These are phyloP conservation scores for Platichthys stellatus DNA, from an alignment of 2,113 vertebrate genomes.

Conservation along the genomic window DNA sequence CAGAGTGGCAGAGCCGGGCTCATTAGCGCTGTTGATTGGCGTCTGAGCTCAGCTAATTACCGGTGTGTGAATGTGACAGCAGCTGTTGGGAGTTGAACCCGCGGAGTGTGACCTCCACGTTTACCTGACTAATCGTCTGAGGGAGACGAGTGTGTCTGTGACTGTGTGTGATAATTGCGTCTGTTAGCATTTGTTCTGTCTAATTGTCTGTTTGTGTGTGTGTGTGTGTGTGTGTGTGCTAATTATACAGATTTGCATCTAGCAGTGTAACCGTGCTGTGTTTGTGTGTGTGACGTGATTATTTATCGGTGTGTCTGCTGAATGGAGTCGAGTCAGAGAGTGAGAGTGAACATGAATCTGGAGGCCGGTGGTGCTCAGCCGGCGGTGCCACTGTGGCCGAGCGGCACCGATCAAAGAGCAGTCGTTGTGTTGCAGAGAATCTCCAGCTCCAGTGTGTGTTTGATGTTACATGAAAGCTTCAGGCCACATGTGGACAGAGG, in stretches of 20 bases:
- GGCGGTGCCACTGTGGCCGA: too few species aligned
- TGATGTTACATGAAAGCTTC: too few species aligned
- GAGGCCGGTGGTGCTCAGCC: too few species aligned
- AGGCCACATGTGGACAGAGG: too few species aligned
- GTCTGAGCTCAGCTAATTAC: slow-evolving; percentile 56
- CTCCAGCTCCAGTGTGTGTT: too few species aligned
- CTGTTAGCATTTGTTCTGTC: slow-evolving; percentile 34
- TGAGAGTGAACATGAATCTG: too few species aligned
- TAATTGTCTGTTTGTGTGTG: slow-evolving; percentile 2
- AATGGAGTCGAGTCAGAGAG: too few species aligned
- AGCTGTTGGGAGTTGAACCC: too few species aligned
- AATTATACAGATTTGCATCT: slow-evolving; percentile 17
- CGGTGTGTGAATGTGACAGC: slow-evolving; percentile 8
- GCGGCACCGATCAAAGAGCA: too few species aligned
- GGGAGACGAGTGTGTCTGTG: slow-evolving; percentile 3
- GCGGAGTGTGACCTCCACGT: slow-evolving; percentile 31
- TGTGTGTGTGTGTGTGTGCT: background rate
- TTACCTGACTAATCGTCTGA: slow-evolving; percentile 35
- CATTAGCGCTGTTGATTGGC: slow-evolving; percentile 62
- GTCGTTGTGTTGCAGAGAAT: too few species aligned
- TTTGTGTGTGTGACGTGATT: background rate
- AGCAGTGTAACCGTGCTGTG: background rate
- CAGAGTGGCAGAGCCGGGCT: slow-evolving; percentile 43
- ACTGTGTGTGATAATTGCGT: slow-evolving; percentile 24
- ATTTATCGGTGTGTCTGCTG: background rate